Conservation (phyloP, 2,797 vertebrate species). For the Acropternis orthonyx region DNA sequence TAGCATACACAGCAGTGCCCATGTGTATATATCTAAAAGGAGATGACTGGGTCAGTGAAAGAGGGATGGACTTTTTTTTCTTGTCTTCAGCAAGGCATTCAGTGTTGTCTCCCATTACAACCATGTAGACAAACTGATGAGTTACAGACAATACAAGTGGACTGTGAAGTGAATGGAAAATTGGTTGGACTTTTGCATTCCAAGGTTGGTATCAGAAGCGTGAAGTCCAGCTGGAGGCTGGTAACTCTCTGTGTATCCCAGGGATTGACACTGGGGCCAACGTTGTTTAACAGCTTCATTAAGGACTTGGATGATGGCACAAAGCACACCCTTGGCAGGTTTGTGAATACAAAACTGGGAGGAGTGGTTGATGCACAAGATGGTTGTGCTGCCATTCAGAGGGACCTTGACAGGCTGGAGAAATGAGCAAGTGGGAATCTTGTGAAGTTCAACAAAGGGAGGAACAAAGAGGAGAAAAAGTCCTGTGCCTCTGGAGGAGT, state of each 20-base stretch:
- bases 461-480: not conserved
- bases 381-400: not conserved
- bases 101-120: not conserved
- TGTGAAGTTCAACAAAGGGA: not conserved
- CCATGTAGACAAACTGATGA: not conserved
- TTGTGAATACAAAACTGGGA: not conserved
- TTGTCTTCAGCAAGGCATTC: not conserved
- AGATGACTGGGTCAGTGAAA: not conserved
- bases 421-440: not conserved
- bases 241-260: not conserved
- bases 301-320: not conserved
- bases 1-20: not conserved
- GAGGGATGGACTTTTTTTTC: not conserved
- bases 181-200: not conserved
- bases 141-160: not conserved
- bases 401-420: not conserved
- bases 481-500: not conserved
- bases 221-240: not conserved
- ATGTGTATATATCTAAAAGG: not conserved
- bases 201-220: not conserved
- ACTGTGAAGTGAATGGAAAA: not conserved
- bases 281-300: not conserved
- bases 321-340: accelerated
- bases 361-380: not conserved
- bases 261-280: not conserved